Conservation (phyloP, 2,888 invertebrate genomes). For the Brachylomia viminalis region DNA sequence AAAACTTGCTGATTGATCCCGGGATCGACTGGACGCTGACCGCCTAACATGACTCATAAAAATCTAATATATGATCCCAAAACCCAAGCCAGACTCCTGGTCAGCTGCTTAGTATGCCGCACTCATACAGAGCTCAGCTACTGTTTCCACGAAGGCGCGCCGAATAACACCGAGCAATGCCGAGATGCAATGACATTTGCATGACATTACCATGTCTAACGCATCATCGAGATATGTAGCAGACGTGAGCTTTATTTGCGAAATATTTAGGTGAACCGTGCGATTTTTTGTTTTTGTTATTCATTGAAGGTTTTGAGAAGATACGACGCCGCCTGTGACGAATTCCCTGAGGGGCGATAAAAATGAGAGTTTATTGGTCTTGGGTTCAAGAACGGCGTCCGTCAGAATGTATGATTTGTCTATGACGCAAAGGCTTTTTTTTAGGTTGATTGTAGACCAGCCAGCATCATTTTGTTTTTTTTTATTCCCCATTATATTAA, state of each 20-base stretch:
- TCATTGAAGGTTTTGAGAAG: constrained; percentile 44
- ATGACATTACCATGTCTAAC: constrained; percentile 51
- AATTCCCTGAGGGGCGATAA: constrained; percentile 23
- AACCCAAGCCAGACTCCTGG: constrained; percentile 25
- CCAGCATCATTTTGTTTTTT: neutral
- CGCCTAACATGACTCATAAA: neutral
- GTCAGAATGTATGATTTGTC: neutral
- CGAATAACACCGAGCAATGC: constrained; percentile 71
- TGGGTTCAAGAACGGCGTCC: neutral
- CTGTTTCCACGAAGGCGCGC: constrained; percentile 77
- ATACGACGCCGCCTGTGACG: constrained; percentile 37
- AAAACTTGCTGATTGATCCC: neutral
- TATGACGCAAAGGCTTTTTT: neutral
- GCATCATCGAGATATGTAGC: constrained; percentile 49
- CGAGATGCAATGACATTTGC: constrained; percentile 74
- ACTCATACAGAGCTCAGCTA: constrained; percentile 63
- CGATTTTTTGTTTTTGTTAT: constrained; percentile 35
- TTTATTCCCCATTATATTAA: neutral
- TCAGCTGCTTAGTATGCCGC: constrained; percentile 54
- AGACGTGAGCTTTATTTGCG: constrained; percentile 53
- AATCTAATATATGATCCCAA: neutral
- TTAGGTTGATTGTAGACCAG: neutral
- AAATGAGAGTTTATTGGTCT: constrained; percentile 41
- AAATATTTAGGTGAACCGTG: constrained; percentile 42
- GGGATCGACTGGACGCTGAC: neutral